These are phyloP conservation scores for Uropetala carovei DNA, from an alignment of 2,888 invertebrate genomes.

Conservation along the genomic window DNA sequence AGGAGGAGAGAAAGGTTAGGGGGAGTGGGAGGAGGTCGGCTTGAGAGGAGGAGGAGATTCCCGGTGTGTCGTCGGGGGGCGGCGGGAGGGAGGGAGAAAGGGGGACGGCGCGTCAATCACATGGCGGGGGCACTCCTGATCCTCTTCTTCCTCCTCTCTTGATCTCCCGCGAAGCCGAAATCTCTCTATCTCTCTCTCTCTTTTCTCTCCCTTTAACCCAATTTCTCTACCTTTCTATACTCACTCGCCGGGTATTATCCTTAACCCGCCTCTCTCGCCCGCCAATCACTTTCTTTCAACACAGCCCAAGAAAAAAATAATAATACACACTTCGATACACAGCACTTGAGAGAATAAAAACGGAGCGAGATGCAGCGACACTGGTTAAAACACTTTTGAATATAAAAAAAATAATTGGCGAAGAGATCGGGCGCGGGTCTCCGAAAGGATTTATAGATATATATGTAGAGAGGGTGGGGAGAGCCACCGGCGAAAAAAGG, in stretches of 20 bases:
- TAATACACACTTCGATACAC: constrained; percentile 9
- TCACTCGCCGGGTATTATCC: neutral
- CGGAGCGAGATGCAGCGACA: neutral
- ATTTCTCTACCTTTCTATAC: neutral
- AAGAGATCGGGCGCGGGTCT: neutral
- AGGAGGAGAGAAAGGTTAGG: neutral
- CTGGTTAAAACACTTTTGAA: neutral
- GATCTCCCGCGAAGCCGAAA: neutral
- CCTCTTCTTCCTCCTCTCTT: neutral
- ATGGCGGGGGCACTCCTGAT: constrained; percentile 35
- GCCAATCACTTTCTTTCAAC: neutral
- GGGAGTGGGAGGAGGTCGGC: neutral
- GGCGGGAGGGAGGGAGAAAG: neutral
- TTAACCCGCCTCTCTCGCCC: neutral
- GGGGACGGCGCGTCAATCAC: constrained; percentile 46
- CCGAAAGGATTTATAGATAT: neutral
- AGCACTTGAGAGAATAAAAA: neutral
- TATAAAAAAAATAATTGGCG: neutral
- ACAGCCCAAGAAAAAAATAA: neutral
- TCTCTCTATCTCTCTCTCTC: neutral
- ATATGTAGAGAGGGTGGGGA: neutral
- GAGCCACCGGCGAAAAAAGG: neutral
- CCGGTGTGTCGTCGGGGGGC: neutral
- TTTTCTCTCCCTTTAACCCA: neutral
- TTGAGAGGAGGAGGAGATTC: neutral